Percentiles rank a stretch among this genome's conserved stretches.
These are phyloP conservation scores for Capreolus pygargus DNA, from an alignment of 2,113 vertebrate species.

Conservation along the genomic window DNA sequence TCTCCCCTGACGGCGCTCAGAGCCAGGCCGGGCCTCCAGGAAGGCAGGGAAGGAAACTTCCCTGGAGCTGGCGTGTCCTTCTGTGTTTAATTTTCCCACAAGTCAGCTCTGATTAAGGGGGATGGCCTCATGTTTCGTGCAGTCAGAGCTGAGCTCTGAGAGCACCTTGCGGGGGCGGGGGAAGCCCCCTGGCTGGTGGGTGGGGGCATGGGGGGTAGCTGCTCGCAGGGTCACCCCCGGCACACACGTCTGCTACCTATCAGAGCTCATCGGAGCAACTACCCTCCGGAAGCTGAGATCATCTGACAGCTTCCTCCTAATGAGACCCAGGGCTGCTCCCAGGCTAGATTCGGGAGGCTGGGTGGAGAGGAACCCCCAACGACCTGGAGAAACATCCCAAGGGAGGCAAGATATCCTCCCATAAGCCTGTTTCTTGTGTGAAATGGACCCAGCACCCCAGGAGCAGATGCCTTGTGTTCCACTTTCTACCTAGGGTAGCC, in stretches of 20 bases:
- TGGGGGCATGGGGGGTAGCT: slow-evolving; percentile 21
- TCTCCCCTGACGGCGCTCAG: not conserved
- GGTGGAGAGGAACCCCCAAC: not conserved
- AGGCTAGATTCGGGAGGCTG: not conserved
- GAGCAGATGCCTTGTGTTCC: not conserved
- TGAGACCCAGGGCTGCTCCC: slow-evolving; percentile 54
- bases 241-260: slow-evolving; percentile 51
- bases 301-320: slow-evolving; percentile 43
- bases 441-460: not conserved
- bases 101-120: slow-evolving; percentile 73
- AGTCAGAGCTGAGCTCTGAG: slow-evolving; percentile 51
- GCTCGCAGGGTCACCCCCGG: slow-evolving; percentile 37
- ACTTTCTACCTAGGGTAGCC: not conserved
- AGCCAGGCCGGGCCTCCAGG: slow-evolving; percentile 24
- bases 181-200: slow-evolving; percentile 38
- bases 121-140: slow-evolving; percentile 69
- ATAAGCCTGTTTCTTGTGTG: not conserved
- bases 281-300: not conserved
- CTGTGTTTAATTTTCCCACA: slow-evolving; percentile 75
- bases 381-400: not conserved
- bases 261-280: slow-evolving; percentile 48
- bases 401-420: not conserved
- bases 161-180: slow-evolving; percentile 54
- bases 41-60: slow-evolving; percentile 35
- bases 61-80: slow-evolving; percentile 46